Conservation (phyloP, 1,140 invertebrate genomes). For the Araneus ventricosus region DNA sequence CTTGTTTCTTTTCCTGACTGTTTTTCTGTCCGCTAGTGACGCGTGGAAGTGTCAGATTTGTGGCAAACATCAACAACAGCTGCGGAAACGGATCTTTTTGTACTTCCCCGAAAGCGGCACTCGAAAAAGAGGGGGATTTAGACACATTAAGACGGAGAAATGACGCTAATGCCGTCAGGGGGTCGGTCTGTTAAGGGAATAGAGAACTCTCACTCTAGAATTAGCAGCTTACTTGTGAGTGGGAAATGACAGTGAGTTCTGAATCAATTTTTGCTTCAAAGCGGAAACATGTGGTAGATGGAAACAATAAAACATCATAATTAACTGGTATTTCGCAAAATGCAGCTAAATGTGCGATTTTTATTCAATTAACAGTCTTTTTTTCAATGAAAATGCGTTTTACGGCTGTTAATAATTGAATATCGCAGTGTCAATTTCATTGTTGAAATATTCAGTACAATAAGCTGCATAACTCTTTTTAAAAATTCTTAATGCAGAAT, state of each 20-base stretch:
- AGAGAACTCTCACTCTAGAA: not conserved
- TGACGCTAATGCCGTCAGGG: not conserved
- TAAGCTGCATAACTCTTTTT: too few species aligned
- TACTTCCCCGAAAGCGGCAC: not conserved
- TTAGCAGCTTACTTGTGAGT: not conserved
- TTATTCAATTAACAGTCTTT: too few species aligned
- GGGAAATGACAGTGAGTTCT: not conserved
- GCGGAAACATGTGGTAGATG: not conserved
- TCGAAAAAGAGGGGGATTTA: conserved; percentile 20
- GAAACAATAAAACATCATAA: not conserved
- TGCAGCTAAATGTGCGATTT: too few species aligned
- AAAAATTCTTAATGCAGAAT: too few species aligned
- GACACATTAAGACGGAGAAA: conserved; percentile 33
- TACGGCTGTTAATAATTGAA: too few species aligned
- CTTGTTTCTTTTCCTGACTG: not conserved
- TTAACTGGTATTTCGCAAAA: too few species aligned
- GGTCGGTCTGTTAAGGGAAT: not conserved
- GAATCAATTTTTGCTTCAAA: not conserved
- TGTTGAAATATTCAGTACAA: too few species aligned
- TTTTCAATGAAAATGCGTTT: too few species aligned
- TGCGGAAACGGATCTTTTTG: not conserved
- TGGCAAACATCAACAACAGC: conserved; percentile 36
- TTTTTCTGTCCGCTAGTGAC: not conserved
- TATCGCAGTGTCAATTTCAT: too few species aligned
- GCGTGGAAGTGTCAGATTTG: conserved; percentile 22